These are phyloP conservation scores for Epistrophe eligans DNA, from an alignment of 2,888 invertebrate genomes.

Conservation along the genomic window DNA sequence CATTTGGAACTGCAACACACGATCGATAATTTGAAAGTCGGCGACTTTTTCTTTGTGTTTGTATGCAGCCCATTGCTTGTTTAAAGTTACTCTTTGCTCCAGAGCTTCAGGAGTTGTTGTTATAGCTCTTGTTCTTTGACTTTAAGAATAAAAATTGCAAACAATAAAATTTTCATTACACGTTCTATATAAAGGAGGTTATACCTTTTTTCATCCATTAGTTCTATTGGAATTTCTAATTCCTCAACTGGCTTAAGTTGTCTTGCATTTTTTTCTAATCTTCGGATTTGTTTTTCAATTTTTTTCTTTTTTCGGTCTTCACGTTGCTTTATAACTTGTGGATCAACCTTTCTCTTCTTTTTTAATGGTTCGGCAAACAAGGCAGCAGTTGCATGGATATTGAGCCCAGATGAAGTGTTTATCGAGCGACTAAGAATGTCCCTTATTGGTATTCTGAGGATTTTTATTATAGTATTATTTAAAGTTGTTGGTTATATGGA, in stretches of 20 bases:
- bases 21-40: slow-evolving; percentile 89
- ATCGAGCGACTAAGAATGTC: slow-evolving; percentile 46
- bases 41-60: slow-evolving; percentile 87
- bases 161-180: background rate
- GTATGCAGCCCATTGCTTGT: slow-evolving; percentile 91
- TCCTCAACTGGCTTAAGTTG: slow-evolving; percentile 97
- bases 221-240: slow-evolving; percentile 88
- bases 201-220: slow-evolving; percentile 88
- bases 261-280: slow-evolving; percentile 91
- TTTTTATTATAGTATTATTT: background rate
- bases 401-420: slow-evolving; percentile 59
- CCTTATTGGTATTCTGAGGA: slow-evolving; percentile 34
- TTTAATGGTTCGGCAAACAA: slow-evolving; percentile 92
- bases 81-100: slow-evolving; percentile 87
- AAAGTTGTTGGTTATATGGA: background rate
- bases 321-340: slow-evolving; percentile 90
- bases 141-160: slow-evolving; percentile 77
- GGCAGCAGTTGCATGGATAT: slow-evolving; percentile 80
- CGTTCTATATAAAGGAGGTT: background rate
- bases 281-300: slow-evolving; percentile 93
- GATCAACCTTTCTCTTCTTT: slow-evolving; percentile 94
- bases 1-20: slow-evolving; percentile 88
- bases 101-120: slow-evolving; percentile 85
- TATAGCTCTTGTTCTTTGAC: slow-evolving; percentile 85
- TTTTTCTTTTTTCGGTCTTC: slow-evolving; percentile 93